These are phyloP conservation scores for Cyphomyrus plagiostoma DNA, from an alignment of 2,113 vertebrate genomes.

Conservation along the genomic window DNA sequence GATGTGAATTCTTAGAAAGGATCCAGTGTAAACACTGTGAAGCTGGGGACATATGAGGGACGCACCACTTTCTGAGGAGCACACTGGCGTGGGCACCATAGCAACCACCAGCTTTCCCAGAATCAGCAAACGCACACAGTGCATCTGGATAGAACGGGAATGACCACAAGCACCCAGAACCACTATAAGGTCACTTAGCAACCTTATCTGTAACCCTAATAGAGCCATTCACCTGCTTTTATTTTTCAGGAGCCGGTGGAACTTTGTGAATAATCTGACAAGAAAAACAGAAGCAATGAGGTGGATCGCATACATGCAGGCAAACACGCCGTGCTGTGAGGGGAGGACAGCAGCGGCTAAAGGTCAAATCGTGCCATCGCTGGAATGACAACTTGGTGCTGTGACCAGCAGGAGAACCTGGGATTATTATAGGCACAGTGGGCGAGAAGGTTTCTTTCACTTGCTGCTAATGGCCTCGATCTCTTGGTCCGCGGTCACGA, in stretches of 20 bases:
- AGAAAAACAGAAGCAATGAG: neutral
- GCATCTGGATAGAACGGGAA: constrained; percentile 79
- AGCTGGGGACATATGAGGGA: constrained; percentile 71
- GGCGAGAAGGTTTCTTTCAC: neutral
- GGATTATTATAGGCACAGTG: neutral
- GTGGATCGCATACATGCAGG: neutral
- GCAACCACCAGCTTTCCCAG: constrained; percentile 85
- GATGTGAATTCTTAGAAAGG: neutral
- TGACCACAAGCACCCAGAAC: constrained; percentile 77
- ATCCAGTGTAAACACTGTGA: accelerated
- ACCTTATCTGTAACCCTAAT: neutral
- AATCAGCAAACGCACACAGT: constrained; percentile 82
- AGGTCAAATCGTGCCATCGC: neutral
- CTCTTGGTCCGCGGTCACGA: neutral
- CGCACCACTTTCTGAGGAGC: constrained; percentile 83
- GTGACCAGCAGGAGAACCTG: neutral
- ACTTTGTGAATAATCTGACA: neutral
- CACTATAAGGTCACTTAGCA: neutral
- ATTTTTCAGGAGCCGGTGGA: neutral
- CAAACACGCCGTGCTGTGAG: neutral
- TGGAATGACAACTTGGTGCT: neutral
- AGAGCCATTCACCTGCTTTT: neutral
- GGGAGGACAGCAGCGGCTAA: neutral
- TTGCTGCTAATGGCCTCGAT: neutral
- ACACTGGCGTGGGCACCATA: constrained; percentile 75